Percentiles rank a stretch among this genome's conserved stretches.
Evolutionary conservation across 2,113 vertebrate species (phyloP).

Genomic region (Erinaceus europaeus): DNA sequence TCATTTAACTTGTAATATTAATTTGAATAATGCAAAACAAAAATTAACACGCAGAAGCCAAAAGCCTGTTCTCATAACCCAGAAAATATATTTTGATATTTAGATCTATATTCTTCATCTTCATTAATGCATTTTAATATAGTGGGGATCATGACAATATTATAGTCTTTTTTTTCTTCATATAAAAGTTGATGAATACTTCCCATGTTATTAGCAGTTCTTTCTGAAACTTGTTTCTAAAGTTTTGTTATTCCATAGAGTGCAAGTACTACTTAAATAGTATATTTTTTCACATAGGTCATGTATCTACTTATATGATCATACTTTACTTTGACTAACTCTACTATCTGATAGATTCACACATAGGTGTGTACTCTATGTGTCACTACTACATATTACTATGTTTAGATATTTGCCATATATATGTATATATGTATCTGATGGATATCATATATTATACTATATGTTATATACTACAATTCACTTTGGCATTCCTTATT

Average conservation of each 20-base stretch:
- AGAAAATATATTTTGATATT: background rate
- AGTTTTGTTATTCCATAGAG: background rate
- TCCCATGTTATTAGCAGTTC: background rate
- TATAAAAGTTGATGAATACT: background rate
- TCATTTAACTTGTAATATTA: constrained; percentile 1
- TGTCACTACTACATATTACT: background rate
- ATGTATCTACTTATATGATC: no score
- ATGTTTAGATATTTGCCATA: background rate
- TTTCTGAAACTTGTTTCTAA: background rate
- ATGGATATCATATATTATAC: no score
- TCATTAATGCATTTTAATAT: background rate
- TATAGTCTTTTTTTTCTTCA: background rate
- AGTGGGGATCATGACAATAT: background rate
- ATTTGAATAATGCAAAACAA: no score
- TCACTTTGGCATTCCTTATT: background rate
- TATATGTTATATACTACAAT: background rate
- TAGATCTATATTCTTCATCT: background rate
- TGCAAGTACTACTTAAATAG: background rate
- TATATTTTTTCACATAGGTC: no score
- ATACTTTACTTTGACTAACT: no score
- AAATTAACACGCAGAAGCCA: no score
- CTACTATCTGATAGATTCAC: background rate
- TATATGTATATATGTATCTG: no score
- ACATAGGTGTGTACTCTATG: background rate
- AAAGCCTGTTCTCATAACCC: background rate